phyloP scores from a whole-genome alignment of 2,888 invertebrate species.

The Dryobotodes eremita region DNA sequence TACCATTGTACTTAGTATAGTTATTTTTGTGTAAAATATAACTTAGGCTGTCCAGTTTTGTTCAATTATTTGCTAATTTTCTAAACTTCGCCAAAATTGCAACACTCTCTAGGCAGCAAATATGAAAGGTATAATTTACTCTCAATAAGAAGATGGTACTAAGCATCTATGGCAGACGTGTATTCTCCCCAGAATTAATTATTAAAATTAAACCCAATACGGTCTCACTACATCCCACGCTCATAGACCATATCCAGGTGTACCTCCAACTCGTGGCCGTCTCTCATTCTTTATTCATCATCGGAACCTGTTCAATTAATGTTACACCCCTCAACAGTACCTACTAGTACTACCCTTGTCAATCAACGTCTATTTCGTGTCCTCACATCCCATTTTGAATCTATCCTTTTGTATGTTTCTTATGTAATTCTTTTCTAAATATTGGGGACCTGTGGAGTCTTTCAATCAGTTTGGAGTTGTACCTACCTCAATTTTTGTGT shows the following conservation, averaged over 20 bases:
- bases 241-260: slow-evolving; percentile 16
- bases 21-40: not conserved
- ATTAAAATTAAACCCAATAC: slow-evolving; percentile 12
- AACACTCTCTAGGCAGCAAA: not conserved
- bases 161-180: not conserved
- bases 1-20: too few species aligned
- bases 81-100: not conserved
- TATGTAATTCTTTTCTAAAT: slow-evolving; percentile 49
- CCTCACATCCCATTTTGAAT: slow-evolving; percentile 54
- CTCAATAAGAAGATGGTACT: not conserved
- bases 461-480: slow-evolving; percentile 38
- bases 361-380: slow-evolving; percentile 69
- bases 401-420: slow-evolving; percentile 52
- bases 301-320: slow-evolving; percentile 68
- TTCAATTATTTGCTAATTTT: not conserved
- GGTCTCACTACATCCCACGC: not conserved
- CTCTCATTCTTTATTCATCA: slow-evolving; percentile 69
- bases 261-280: slow-evolving; percentile 29
- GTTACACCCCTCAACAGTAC: slow-evolving; percentile 65
- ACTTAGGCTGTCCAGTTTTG: not conserved
- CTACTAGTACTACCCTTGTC: slow-evolving; percentile 66
- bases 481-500: slow-evolving; percentile 5
- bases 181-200: slow-evolving; percentile 20
- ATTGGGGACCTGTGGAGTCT: slow-evolving; percentile 41
- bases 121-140: not conserved